A percentile compares a stretch with the other conserved stretches of the same genome.
Evolutionary conservation across 2,888 invertebrate genomes (phyloP).

Genomic region (Volucella inanis): DNA sequence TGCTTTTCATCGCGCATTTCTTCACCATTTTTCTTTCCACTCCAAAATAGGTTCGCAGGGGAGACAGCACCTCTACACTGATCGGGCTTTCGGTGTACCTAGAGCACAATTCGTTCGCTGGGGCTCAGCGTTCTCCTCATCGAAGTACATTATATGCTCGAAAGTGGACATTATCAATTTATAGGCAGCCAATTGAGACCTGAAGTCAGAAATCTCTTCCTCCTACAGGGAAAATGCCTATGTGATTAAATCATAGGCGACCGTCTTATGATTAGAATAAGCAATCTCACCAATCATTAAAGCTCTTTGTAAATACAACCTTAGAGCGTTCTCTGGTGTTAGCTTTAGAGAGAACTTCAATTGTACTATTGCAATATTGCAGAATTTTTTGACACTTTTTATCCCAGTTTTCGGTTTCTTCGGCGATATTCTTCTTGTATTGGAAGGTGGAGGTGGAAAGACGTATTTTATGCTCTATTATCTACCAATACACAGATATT

Average conservation of each 20-base stretch:
- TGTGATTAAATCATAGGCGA: constrained; percentile 99
- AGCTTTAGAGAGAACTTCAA: constrained; percentile 96
- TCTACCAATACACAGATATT: constrained; percentile 95
- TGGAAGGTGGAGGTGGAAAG: constrained; percentile 97
- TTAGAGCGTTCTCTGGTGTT: constrained; percentile 96
- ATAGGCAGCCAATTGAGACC: constrained; percentile 98
- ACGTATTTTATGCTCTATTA: constrained; percentile 94
- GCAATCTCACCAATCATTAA: constrained; percentile 95
- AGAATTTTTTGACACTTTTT: constrained; percentile 99
- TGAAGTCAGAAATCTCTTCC: constrained; percentile 98
- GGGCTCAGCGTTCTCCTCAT: constrained; percentile 98
- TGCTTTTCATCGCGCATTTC: constrained; percentile 94
- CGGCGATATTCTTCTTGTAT: constrained; percentile 89
- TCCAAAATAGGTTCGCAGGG: constrained; percentile 99
- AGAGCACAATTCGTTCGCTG: constrained; percentile 97
- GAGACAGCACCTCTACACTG: constrained; percentile 97
- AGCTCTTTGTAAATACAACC: constrained; percentile 97
- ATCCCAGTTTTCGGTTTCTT: constrained; percentile 98
- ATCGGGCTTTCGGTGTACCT: constrained; percentile 98
- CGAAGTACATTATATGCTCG: constrained; percentile 97
- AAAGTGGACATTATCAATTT: constrained; percentile 96
- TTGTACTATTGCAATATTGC: constrained; percentile 98
- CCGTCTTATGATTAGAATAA: constrained; percentile 97
- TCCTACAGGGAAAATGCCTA: constrained; percentile 97
- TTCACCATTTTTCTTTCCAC: constrained; percentile 86